Conservation (phyloP, 2,113 vertebrate species). For the Numenius arquata region DNA sequence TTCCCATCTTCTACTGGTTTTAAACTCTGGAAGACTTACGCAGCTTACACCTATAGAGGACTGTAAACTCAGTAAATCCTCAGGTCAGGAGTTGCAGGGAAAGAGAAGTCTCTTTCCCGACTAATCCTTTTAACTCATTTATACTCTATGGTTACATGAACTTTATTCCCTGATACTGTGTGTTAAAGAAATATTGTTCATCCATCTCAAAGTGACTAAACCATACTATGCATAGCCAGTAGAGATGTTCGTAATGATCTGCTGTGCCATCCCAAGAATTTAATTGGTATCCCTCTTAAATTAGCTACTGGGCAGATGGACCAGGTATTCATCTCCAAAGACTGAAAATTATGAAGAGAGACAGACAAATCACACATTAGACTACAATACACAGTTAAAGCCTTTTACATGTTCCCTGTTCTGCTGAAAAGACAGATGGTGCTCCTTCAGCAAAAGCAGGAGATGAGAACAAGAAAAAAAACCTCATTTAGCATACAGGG, state of each 20-base stretch:
- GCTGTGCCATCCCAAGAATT: neutral
- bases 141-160: neutral
- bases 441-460: neutral
- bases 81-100: neutral
- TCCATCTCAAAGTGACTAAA: neutral
- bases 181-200: neutral
- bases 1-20: neutral
- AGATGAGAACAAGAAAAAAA: neutral
- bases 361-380: neutral
- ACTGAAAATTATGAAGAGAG: neutral
- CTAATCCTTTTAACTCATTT: neutral
- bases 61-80: neutral
- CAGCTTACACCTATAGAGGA: neutral
- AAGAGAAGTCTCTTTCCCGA: neutral
- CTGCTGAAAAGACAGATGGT: neutral
- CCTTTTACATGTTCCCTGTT: neutral
- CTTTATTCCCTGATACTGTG: neutral
- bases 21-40: neutral
- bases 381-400: neutral
- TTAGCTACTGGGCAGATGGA: neutral
- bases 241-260: neutral
- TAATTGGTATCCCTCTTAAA: neutral
- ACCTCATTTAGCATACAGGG: neutral
- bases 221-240: neutral
- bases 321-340: neutral